Evolutionary conservation across 2,113 vertebrate genomes (phyloP), one percentile per base, ranked within the genome.

Genomic region (Leucoraja erinaceus): DNA sequence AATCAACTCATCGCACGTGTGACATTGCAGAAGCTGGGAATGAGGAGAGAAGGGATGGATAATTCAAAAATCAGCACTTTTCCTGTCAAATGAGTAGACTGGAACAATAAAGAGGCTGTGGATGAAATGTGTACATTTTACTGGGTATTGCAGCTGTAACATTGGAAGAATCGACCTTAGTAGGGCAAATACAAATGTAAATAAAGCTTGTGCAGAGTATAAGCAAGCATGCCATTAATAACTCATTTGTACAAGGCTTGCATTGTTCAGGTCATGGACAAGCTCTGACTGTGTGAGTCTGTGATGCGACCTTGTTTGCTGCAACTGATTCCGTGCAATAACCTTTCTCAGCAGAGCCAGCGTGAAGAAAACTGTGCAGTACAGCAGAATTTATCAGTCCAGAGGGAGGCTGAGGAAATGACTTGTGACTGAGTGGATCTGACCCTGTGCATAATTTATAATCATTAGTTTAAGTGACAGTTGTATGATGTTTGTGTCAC

Each of bases 371-470:
- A 74, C 66, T 91, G 88, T 72, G 22, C 33, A 70, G 66, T 91
- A 28, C 20, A 47, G 68, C 90, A 91, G 66, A 72, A 70, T 72
- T 72, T 38, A 72, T 93, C 93, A 95, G 94, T 95, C 95, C 94
- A 94, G 93, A 95, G 94, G 94, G 95, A 96, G 95, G 95, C 90
- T 93, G 93, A 96, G 93, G 95, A 96, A 96, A 97, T 96, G 94
- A 96, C 96, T 97, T 96, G 95, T 96, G 96, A 96, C 94, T 96
- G 95, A 97, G 95, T 95, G 95, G 95, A 96, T 96, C 93, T 96
- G 95, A 96, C 95, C 96, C 95, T 95, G 94, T 97, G 94, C 95
- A 97, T 97, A 96, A 97, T 97, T 97, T 95, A 96, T 96, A 97
- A 95, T 96, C 96, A 96, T 97, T 97, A 96, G 95, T 95, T 94